Conservation (phyloP, 2,888 invertebrate species). For the Peribatodes rhomboidaria region DNA sequence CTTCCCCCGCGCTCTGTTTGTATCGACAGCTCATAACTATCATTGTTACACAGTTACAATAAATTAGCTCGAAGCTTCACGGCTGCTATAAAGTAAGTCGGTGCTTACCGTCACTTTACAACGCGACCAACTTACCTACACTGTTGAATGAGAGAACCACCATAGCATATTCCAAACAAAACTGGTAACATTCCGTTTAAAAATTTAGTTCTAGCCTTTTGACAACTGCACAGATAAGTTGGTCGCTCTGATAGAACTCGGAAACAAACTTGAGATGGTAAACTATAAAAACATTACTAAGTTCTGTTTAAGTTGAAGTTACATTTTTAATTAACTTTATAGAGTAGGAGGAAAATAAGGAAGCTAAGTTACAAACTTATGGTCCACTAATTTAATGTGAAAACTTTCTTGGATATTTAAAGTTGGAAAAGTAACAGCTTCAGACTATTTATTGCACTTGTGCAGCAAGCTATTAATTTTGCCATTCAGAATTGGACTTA, state of each 20-base stretch:
- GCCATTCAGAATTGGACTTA: not conserved
- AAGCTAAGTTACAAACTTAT: conserved; percentile 28
- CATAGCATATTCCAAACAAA: not conserved
- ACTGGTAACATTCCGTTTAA: not conserved
- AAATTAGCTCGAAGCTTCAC: not conserved
- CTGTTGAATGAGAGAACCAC: not conserved
- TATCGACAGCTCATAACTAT: not conserved
- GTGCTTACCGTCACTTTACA: conserved; percentile 1
- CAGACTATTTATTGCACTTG: not conserved
- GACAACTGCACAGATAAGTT: not conserved
- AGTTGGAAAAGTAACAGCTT: no score
- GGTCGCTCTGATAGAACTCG: conserved; percentile 2
- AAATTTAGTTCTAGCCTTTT: not conserved
- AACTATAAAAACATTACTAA: conserved; percentile 30
- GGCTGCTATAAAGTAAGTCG: not conserved
- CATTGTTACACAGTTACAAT: not conserved
- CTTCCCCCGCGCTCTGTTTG: not conserved
- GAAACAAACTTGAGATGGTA: conserved; percentile 15
- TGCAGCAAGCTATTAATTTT: not conserved
- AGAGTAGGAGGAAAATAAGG: conserved; percentile 18
- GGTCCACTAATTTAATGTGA: conserved; percentile 23
- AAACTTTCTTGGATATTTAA: conserved; percentile 14
- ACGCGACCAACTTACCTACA: not conserved
- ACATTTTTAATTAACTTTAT: conserved; percentile 31
- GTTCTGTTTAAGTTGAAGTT: conserved; percentile 22